Conservation (phyloP, 2,113 vertebrate genomes). For the Callipepla squamata region DNA sequence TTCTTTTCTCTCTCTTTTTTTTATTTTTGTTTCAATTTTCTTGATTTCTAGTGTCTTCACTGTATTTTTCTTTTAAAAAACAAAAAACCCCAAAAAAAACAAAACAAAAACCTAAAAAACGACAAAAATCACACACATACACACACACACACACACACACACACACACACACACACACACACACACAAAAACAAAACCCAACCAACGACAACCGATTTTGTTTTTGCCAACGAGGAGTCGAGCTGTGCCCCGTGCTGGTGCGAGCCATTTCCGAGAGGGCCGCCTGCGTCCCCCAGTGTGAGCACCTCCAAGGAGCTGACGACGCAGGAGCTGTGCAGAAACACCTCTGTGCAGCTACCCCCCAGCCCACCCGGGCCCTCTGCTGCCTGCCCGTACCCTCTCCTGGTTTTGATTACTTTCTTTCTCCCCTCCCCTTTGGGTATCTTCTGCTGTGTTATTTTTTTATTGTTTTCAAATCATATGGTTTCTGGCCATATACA, state of each 20-base stretch:
- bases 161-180: neutral
- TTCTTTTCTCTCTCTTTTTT: slow-evolving; percentile 11
- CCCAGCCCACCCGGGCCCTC: neutral
- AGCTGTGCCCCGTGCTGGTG: slow-evolving; percentile 40
- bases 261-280: slow-evolving; percentile 24
- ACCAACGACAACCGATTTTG: slow-evolving; percentile 48
- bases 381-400: slow-evolving; percentile 5
- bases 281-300: neutral
- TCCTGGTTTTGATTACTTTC: neutral
- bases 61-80: slow-evolving; percentile 84
- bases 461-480: neutral
- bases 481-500: slow-evolving; percentile 39
- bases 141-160: neutral
- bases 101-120: slow-evolving; percentile 55
- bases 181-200: neutral
- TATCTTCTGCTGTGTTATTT: neutral
- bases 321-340: neutral
- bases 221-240: slow-evolving; percentile 75
- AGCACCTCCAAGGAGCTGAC: slow-evolving; percentile 28
- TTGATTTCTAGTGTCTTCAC: slow-evolving; percentile 80
- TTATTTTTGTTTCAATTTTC: neutral
- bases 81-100: slow-evolving; percentile 56
- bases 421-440: neutral
- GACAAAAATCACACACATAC: neutral
- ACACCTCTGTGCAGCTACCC: neutral